phyloP scores from a whole-genome alignment of 2,888 invertebrate genomes.

The Hydrotaea diabolus region DNA sequence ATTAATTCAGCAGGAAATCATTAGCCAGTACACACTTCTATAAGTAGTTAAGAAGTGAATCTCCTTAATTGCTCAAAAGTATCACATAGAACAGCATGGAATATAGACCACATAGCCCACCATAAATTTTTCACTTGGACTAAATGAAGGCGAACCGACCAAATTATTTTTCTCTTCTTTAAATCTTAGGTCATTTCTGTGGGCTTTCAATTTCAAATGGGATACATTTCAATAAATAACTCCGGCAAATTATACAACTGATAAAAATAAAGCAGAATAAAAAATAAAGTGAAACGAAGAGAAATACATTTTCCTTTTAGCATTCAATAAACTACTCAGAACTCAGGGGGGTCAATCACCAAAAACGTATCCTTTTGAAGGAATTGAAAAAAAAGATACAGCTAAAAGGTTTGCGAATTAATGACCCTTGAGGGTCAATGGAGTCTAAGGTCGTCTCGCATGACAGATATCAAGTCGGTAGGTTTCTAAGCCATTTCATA shows the following conservation, averaged over 20 bases:
- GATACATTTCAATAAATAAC: neutral
- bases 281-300: neutral
- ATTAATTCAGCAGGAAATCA: too few relatives aligned
- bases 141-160: too few relatives aligned
- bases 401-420: slow-evolving; percentile 6
- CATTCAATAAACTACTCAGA: slow-evolving; percentile 21
- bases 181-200: too few relatives aligned
- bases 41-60: too few relatives aligned
- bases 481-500: neutral
- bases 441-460: slow-evolving; percentile 37
- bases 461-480: neutral
- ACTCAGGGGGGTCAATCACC: slow-evolving; percentile 13
- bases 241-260: too few relatives aligned
- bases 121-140: too few relatives aligned
- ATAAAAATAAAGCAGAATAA: neutral
- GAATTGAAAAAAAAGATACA: neutral
- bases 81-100: too few relatives aligned
- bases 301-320: neutral
- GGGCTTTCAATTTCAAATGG: neutral
- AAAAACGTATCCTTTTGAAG: slow-evolving; percentile 6
- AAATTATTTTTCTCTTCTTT: too few relatives aligned
- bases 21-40: too few relatives aligned
- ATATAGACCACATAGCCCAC: too few relatives aligned
- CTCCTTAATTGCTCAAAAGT: too few relatives aligned
- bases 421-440: slow-evolving; percentile 36